These are phyloP conservation scores for Lochmaea crataegi DNA, from an alignment of 2,888 invertebrate genomes.

Conservation along the genomic window DNA sequence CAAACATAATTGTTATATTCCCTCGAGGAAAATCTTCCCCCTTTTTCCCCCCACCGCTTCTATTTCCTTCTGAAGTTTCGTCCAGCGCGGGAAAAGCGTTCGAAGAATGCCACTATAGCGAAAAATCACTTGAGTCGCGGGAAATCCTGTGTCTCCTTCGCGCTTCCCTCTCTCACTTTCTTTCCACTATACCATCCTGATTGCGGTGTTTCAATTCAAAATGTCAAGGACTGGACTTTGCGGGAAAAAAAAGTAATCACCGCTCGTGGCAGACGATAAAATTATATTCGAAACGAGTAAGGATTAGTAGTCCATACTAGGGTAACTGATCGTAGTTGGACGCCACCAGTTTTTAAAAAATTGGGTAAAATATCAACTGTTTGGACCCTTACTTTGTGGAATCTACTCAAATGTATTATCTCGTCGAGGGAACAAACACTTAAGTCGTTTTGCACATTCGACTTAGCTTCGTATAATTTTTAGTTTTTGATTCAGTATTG, in stretches of 20 bases:
- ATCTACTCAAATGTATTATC: too few relatives aligned
- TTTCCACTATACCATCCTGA: slow-evolving; percentile 51
- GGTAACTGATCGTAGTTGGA: not conserved
- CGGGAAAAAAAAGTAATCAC: not conserved
- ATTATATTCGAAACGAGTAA: not conserved
- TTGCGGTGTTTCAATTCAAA: slow-evolving; percentile 63
- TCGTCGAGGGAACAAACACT: too few relatives aligned
- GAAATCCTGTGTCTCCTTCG: slow-evolving; percentile 39
- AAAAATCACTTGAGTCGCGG: slow-evolving; percentile 58
- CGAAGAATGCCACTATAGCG: slow-evolving; percentile 50
- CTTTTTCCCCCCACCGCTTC: slow-evolving; percentile 16
- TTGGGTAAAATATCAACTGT: too few relatives aligned
- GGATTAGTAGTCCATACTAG: not conserved
- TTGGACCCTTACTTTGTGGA: too few relatives aligned
- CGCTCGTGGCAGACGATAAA: not conserved
- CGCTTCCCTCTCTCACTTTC: slow-evolving; percentile 8
- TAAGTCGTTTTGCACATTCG: too few relatives aligned
- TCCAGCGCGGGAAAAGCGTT: slow-evolving; percentile 42
- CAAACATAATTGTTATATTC: slow-evolving; percentile 65
- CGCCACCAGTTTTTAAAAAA: not conserved
- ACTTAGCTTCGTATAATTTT: too few relatives aligned
- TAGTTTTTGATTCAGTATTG: too few relatives aligned
- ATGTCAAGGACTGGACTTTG: slow-evolving; percentile 45
- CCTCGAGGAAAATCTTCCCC: slow-evolving; percentile 53
- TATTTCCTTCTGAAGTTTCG: slow-evolving; percentile 25